Percentiles rank a stretch among this genome's conserved stretches.
Evolutionary conservation across 2,888 invertebrate species (phyloP).

Genomic region (Mystacides longicornis): DNA sequence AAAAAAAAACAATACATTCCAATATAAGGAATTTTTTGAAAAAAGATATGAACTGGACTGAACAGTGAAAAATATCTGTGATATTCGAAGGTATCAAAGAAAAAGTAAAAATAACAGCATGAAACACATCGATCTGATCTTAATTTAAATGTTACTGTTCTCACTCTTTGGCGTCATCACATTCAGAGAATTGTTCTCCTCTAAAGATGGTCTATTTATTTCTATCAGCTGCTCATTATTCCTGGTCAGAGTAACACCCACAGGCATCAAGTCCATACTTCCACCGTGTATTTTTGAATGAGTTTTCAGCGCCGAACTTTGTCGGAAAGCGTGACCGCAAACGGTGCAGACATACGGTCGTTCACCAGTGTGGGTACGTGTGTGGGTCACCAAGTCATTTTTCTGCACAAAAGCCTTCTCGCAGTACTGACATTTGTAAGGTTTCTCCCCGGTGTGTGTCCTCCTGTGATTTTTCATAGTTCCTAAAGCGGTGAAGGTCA

Average conservation of each 20-base stretch:
- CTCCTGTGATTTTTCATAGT: conserved; percentile 51
- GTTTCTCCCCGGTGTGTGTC: conserved; percentile 53
- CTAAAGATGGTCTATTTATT: neutral
- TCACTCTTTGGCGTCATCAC: neutral
- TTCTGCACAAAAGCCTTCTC: conserved; percentile 51
- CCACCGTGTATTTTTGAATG: conserved; percentile 42
- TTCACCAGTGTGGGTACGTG: conserved; percentile 50
- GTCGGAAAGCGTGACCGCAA: conserved; percentile 43
- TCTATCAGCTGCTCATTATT: neutral
- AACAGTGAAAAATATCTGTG: no score
- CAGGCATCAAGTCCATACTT: neutral
- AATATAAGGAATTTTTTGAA: no score
- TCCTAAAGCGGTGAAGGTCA: conserved; percentile 50
- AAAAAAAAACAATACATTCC: no score
- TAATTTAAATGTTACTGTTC: neutral
- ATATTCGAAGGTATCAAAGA: no score
- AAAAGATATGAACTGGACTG: no score
- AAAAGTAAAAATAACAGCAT: no score
- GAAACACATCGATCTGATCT: no score
- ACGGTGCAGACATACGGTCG: conserved; percentile 40
- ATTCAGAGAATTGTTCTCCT: neutral
- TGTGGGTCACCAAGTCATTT: conserved; percentile 50
- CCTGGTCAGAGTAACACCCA: neutral
- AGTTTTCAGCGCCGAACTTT: conserved; percentile 26
- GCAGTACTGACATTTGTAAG: conserved; percentile 44